Base-by-base conservation (phyloP, 2,797 vertebrate genomes). In the Gobio occitaniae region DNA sequence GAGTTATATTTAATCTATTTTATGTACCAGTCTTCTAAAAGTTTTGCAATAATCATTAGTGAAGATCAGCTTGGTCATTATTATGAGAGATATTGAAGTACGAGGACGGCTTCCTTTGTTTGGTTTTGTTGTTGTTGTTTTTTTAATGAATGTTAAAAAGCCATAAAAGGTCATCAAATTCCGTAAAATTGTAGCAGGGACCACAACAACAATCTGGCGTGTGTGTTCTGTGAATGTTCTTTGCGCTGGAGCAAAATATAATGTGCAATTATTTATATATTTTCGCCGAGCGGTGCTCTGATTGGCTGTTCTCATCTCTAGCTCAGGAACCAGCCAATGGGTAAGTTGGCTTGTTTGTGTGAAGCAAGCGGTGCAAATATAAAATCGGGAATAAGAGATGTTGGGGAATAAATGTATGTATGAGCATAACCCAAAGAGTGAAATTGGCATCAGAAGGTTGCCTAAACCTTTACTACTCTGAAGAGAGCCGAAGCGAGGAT, bases 281-380 rank as follows among this genome's bases (percentile, higher is more conserved):
- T 80, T 38, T 29, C 3, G 38, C 61, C 9, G 29, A 19, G 69
- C 0, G 6, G 76, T 79, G 21, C 87, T 89, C 80, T 92, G 93
- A 97, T 97, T 97, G 96, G 97, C 66, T 21, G 41, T 1, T 87
- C 69, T 76, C 90, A 94, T 95, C 94, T 96, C 95, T 96, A 96
- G 95, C 95, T 93, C 90, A 91, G 52, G 72, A 86, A 9, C 71
- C 78, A 86, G 74, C 97, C 97, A 98, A 98, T 98, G 29, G 81
- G 89, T 72, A 70, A 29, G 82, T 87, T 59, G 77, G 44, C 78
- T 88, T 97, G 96, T 97, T 97, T 97, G 86, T 93, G 91, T 93
- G 91, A 89, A n/a, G 44, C 61, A 85, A 87, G 88, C 89, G 81
- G 91, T 87, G 90, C 89, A 80, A 84, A 89, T 95, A 96, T 96